Base-by-base conservation (phyloP, 2,113 vertebrate species). In the Thunnus maccoyii region DNA sequence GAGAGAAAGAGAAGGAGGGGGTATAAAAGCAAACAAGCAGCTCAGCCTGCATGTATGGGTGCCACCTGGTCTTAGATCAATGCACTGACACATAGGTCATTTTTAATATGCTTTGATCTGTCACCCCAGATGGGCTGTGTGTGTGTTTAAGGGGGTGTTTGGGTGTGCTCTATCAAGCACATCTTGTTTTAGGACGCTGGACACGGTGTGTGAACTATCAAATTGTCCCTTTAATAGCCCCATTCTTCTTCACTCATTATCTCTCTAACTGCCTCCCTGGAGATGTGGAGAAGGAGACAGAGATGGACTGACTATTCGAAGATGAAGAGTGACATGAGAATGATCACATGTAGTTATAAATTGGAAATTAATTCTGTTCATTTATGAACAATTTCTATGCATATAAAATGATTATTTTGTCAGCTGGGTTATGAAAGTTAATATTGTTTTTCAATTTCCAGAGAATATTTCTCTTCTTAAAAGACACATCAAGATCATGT, bases 81-180 rank as follows among this genome's bases (percentile, higher is more conserved):
- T 84, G 91, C 85, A 76, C 80, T 91, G 89, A 93, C 92, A 93
- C 85, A 30, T 76, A 89, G 90, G 91, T 94, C 89, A 87, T 92
- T 89, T 94, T 91, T 94, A 92, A 95, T 93, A 90, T 86, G 91
- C 93, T 93, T 92, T 95, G 91, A 94, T 94, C 86, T 88, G 81
- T 86, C 72, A 83, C 86, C 86, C 89, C 86, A 88, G 91, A 75
- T 74, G 65, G 68, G 65, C 50, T 46, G 46, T 70, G 56, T 72
- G 55, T 86, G 87, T 80, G 32, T 77, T 36, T 16, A 1, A 22
- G 48, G n/a, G 73, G 36, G 72, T 36, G 68, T 73, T 78, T 68
- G 69, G 62, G 65, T 80, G 72, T 69, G 89, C 83, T 86, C 72
- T 32, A 77, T 83, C 77, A 76, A 90, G 91, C 93, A 83, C 82